Percentiles rank a stretch among this genome's conserved stretches.
These are phyloP conservation scores for Microctonus brassicae DNA, from an alignment of 2,888 invertebrate species.

Conservation along the genomic window DNA sequence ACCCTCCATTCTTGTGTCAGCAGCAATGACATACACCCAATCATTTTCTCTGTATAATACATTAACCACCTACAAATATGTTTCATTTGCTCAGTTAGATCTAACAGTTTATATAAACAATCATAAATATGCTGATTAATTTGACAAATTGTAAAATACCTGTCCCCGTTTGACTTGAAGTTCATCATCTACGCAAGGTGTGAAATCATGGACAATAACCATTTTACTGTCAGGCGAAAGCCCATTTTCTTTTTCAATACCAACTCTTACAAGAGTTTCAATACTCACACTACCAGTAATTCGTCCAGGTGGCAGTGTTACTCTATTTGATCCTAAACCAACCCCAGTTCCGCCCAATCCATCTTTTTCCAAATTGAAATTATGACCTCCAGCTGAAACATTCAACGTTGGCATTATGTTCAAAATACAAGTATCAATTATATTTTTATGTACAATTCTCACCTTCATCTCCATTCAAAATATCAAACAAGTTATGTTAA, in stretches of 20 bases:
- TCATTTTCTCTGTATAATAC: conserved; percentile 95
- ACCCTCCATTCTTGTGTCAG: conserved; percentile 90
- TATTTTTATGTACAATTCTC: no score
- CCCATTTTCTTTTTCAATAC: conserved; percentile 93
- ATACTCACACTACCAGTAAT: conserved; percentile 96
- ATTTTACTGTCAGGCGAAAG: conserved; percentile 94
- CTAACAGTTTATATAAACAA: not conserved
- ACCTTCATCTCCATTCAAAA: not conserved
- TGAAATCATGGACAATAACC: conserved; percentile 95
- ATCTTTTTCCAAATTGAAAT: conserved; percentile 72
- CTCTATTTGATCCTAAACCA: conserved; percentile 76
- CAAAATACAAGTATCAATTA: no score
- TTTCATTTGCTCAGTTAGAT: conserved; percentile 3
- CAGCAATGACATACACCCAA: conserved; percentile 96
- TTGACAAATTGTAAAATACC: conserved; percentile 62
- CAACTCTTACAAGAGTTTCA: conserved; percentile 89
- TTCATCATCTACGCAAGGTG: conserved; percentile 95
- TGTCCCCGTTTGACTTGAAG: conserved; percentile 89
- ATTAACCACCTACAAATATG: conserved; percentile 82
- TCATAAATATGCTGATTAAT: not conserved
- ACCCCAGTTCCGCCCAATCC: conserved; percentile 86
- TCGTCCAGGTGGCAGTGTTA: conserved; percentile 87
- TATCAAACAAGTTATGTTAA: no score
- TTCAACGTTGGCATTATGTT: not conserved
- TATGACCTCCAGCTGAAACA: conserved; percentile 60